Evolutionary conservation across 2,113 vertebrate genomes (phyloP).

Genomic region (Ctenomys sociabilis): DNA sequence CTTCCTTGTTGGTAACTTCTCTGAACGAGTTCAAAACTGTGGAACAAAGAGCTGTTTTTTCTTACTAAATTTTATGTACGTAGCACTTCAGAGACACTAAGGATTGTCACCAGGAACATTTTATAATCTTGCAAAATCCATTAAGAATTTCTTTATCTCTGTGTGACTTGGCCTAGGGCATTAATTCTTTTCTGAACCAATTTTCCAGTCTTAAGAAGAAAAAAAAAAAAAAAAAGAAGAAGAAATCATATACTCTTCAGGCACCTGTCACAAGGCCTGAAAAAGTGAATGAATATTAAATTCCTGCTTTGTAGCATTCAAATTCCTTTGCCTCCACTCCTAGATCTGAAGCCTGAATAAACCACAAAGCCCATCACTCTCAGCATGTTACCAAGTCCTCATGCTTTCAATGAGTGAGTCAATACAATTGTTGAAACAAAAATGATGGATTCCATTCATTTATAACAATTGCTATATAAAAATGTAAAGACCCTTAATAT

Average conservation of each 20-base stretch:
- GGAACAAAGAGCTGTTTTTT: neutral
- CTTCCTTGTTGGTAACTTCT: neutral
- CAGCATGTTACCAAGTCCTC: neutral
- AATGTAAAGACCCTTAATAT: neutral
- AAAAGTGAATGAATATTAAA: neutral
- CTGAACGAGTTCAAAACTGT: neutral
- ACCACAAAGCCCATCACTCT: neutral
- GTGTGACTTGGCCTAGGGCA: neutral
- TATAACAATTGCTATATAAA: neutral
- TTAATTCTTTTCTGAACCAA: conserved; percentile 8
- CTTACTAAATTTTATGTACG: neutral
- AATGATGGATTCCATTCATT: neutral
- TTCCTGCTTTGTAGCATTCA: neutral
- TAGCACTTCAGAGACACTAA: neutral
- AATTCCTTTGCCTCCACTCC: neutral
- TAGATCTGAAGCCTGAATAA: neutral
- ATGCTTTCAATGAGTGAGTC: neutral
- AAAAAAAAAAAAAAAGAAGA: neutral
- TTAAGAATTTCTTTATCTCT: conserved; percentile 26
- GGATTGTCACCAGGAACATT: neutral
- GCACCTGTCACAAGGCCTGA: neutral
- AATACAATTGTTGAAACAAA: neutral
- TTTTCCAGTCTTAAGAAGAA: neutral
- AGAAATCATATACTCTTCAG: neutral
- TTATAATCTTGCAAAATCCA: neutral